A percentile compares a stretch with the other conserved stretches of the same genome.
These are phyloP conservation scores for Hirtodrosophila duncani DNA, from an alignment of 2,888 invertebrate species.

Conservation along the genomic window DNA sequence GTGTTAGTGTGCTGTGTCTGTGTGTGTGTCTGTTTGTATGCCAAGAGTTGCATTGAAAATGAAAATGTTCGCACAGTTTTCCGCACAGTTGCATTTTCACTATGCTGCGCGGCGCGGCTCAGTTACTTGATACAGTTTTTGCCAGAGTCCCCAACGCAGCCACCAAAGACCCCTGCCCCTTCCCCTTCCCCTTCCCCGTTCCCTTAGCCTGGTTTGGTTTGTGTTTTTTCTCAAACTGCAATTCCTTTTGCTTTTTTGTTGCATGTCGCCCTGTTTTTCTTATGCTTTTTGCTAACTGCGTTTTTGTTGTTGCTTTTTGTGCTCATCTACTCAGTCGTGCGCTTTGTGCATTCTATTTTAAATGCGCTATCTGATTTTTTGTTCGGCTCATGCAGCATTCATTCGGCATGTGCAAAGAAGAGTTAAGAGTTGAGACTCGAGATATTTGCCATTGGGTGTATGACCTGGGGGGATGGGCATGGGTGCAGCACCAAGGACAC, in stretches of 20 bases:
- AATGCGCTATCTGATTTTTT: conserved; percentile 67
- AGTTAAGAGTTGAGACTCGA: conserved; percentile 64
- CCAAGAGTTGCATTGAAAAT: conserved; percentile 72
- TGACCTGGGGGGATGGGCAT: background rate
- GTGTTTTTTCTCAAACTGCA: conserved; percentile 19
- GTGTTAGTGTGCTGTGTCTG: conserved; percentile 16
- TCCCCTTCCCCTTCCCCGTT: background rate
- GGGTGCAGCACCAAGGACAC: too few species aligned
- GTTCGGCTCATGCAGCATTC: conserved; percentile 61
- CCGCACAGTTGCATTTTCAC: conserved; percentile 73
- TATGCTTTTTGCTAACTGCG: conserved; percentile 1
- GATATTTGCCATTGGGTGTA: too few species aligned
- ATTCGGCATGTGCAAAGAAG: conserved; percentile 39
- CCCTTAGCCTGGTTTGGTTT: conserved; percentile 1
- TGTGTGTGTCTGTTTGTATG: conserved; percentile 39
- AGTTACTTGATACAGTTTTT: conserved; percentile 70
- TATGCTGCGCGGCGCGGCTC: conserved; percentile 70
- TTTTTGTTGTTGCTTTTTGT: conserved; percentile 19
- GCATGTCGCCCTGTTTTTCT: conserved; percentile 45
- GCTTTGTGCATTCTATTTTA: conserved; percentile 64
- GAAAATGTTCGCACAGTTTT: conserved; percentile 73
- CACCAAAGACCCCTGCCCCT: conserved; percentile 1
- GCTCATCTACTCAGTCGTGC: conserved; percentile 65
- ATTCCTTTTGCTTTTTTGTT: conserved; percentile 29
- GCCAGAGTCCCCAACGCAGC: background rate